Evolutionary conservation across 2,797 vertebrate genomes (phyloP).

Genomic region (Ficedula albicollis): DNA sequence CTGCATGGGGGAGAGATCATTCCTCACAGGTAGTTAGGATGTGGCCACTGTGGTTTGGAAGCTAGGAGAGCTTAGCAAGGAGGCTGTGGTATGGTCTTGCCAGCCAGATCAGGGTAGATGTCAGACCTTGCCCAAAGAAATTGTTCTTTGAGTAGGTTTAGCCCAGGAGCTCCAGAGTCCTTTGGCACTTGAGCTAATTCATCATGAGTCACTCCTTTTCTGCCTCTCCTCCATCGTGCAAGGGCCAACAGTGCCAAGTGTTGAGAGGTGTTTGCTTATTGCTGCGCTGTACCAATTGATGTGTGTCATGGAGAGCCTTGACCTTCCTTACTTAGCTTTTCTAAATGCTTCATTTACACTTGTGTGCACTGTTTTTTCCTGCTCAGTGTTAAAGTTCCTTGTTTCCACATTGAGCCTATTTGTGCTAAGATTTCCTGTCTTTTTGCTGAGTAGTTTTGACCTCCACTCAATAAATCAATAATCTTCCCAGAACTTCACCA

Average conservation of each 20-base stretch:
- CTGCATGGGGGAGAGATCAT: not conserved
- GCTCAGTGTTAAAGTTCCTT: not conserved
- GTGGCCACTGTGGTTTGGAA: not conserved
- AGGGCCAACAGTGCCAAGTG: not conserved
- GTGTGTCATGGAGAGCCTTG: slow-evolving; percentile 56
- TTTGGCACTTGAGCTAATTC: not conserved
- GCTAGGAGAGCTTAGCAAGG: not conserved
- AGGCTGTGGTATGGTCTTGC: not conserved
- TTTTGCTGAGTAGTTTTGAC: slow-evolving; percentile 54
- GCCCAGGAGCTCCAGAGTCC: not conserved
- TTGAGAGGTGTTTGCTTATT: slow-evolving; percentile 14
- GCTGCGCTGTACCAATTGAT: not conserved
- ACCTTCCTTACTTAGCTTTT: slow-evolving; percentile 48
- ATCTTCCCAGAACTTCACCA: slow-evolving; percentile 6
- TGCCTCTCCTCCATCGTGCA: not conserved
- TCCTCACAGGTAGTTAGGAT: not conserved
- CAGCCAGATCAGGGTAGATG: not conserved
- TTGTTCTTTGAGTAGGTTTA: not conserved
- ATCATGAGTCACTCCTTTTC: not conserved
- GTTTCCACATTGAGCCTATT: slow-evolving; percentile 1
- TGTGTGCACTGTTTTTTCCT: slow-evolving; percentile 47
- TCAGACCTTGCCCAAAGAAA: not conserved
- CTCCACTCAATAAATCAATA: slow-evolving; percentile 52
- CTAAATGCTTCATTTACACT: slow-evolving; percentile 27
- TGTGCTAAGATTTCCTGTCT: slow-evolving; percentile 55